Conservation (phyloP, 2,888 invertebrate genomes). For the Scaptomyza polygonia region DNA sequence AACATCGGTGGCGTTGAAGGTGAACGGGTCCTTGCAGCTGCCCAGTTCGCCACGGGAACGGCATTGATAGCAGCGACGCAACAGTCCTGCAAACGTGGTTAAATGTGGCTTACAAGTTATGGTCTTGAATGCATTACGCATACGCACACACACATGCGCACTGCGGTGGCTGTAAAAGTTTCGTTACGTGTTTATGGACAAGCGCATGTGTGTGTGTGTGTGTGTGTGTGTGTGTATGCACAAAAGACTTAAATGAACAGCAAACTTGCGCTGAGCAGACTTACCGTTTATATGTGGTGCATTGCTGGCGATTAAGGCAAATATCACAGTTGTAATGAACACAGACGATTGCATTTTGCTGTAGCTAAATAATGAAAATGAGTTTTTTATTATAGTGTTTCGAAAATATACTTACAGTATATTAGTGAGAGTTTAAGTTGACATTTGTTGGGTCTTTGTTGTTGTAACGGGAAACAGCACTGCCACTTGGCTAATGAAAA, state of each 20-base stretch:
- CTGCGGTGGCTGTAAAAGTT: constrained; percentile 5
- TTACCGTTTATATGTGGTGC: constrained; percentile 62
- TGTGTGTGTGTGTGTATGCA: constrained; percentile 15
- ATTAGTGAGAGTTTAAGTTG: constrained; percentile 32
- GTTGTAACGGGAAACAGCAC: constrained; percentile 17
- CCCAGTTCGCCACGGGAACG: constrained; percentile 94
- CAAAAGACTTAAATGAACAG: constrained; percentile 46
- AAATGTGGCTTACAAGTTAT: constrained; percentile 6
- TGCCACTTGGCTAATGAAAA: constrained; percentile 24
- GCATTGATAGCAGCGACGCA: constrained; percentile 92
- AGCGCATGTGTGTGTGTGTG: constrained; percentile 6
- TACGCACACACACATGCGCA: constrained; percentile 39
- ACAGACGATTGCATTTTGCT: constrained; percentile 45
- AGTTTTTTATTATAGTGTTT: constrained; percentile 13
- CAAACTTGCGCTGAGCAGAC: constrained; percentile 35
- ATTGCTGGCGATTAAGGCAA: constrained; percentile 53
- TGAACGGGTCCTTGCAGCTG: constrained; percentile 94
- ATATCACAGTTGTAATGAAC: constrained; percentile 60
- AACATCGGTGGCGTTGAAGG: constrained; percentile 90
- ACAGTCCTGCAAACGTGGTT: constrained; percentile 85
- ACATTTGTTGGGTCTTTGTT: constrained; percentile 19
- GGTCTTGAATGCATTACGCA: constrained; percentile 34
- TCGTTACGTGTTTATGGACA: not conserved
- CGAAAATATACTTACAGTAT: not conserved
- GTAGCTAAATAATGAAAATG: constrained; percentile 1